A percentile compares a stretch with the other conserved stretches of the same genome.
These are phyloP conservation scores for Carassius auratus DNA, from an alignment of 2,113 vertebrate genomes.

Conservation along the genomic window DNA sequence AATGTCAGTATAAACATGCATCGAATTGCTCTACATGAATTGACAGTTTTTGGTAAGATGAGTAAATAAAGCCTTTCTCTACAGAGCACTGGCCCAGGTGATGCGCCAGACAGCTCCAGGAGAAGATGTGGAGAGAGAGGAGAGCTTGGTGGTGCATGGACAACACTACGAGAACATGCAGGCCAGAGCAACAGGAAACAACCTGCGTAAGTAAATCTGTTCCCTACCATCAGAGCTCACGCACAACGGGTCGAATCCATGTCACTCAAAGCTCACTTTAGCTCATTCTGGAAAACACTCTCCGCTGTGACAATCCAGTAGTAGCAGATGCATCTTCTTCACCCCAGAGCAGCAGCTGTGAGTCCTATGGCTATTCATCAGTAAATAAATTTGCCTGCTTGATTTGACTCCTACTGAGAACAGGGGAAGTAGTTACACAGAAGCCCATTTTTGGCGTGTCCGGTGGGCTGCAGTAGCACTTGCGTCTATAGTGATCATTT, in stretches of 20 bases:
- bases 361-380: conserved; percentile 47
- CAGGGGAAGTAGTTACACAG: conserved; percentile 48
- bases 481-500: conserved; percentile 63
- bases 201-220: conserved; percentile 88
- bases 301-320: conserved; percentile 31
- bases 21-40: background rate
- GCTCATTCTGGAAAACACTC: background rate
- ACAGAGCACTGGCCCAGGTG: conserved; percentile 93
- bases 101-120: conserved; percentile 89
- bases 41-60: background rate
- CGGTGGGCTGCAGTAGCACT: conserved; percentile 59
- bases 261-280: background rate
- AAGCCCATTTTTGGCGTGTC: conserved; percentile 57
- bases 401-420: conserved; percentile 48
- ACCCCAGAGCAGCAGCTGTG: conserved; percentile 53
- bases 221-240: background rate
- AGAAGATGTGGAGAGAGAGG: conserved; percentile 85
- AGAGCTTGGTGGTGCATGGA: conserved; percentile 84
- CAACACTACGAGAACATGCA: conserved; percentile 94
- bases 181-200: conserved; percentile 82
- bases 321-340: conserved; percentile 48
- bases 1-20: background rate
- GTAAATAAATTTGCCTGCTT: conserved; percentile 41
- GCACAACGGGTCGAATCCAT: background rate
- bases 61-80: conserved; percentile 62